Evolutionary conservation across 2,888 invertebrate genomes (phyloP), one percentile per base, ranked within the genome.

Genomic region (Tiliacea aurago): DNA sequence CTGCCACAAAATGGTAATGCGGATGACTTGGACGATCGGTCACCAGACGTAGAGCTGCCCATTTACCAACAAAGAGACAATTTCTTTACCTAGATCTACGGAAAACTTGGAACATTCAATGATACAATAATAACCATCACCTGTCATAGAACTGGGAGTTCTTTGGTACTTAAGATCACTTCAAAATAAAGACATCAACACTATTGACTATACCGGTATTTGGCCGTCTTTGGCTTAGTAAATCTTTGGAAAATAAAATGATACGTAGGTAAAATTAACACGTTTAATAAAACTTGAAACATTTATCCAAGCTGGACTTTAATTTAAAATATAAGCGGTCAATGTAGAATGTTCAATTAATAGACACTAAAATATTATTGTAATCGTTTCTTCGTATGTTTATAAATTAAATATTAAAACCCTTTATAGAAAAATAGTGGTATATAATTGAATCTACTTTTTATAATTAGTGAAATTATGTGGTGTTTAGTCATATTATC

Each of bases 31-130:
- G 98, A 98, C 72, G 98, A 98, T 89, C 96, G 97, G 41, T 98
- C 98, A 66, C 98, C 98, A 55, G 97, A 97, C 87, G 97, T 98
- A 71, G 97, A 98, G 91, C 96, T 98, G 91, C 98, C 98, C 70
- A 97, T 98, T 83, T 98, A 98, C 91, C 98, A 98, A 94, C 98
- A 98, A 94, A 97, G 98, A 91, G 98, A 98, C 91, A 98, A 98
- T 93, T 98, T 97, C 96, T 98, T 98, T 93, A 97, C 97, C 78
- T 97, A 96, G 94, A 85, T 18, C 13, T 43, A 37, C 18, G 58
- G 51, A 49, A 64, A 58, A 47, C 4, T 13, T 45, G 20, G 59
- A 18, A 47, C 23, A 55, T 13, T 15, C 9, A 11, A 51, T 28
- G 23, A 53, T 43, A 47, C n/a, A 61, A 68, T 33, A 28, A 23